These are phyloP conservation scores for Dendronephthya gigantea DNA, from an alignment of 64 coral and sea anemone species.

Conservation along the genomic window DNA sequence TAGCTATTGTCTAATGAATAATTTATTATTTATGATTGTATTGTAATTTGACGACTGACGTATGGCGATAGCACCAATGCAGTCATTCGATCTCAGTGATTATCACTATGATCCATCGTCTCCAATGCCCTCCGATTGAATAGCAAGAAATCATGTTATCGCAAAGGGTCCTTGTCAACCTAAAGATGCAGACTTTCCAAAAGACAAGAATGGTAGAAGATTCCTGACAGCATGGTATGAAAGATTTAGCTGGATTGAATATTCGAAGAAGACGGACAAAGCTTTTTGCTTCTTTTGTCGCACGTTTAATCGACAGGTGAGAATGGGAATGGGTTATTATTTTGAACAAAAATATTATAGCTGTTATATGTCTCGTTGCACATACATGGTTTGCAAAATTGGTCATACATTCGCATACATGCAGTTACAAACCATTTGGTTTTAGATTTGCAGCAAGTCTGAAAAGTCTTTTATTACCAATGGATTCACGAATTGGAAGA, in stretches of 20 bases:
- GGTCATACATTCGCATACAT: no score
- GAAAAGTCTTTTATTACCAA: not conserved
- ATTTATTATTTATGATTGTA: no score
- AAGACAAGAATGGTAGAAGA: not conserved
- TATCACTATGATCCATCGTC: not conserved
- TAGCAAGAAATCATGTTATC: not conserved
- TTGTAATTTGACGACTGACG: no score
- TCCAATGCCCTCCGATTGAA: not conserved
- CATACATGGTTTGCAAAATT: no score
- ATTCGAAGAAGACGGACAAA: not conserved
- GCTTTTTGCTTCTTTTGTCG: not conserved
- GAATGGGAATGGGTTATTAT: no score
- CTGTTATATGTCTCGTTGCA: no score
- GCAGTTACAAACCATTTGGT: no score
- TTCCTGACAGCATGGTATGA: not conserved
- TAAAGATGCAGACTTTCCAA: not conserved
- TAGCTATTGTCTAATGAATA: no score
- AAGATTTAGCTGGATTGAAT: not conserved
- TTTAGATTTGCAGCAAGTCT: no score
- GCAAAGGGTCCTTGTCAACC: not conserved
- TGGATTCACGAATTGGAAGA: not conserved
- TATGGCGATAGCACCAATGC: no score
- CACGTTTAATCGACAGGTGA: not conserved
- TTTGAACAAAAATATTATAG: no score
- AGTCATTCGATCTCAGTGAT: no score